These are phyloP conservation scores for Nanger granti DNA, from an alignment of 2,113 vertebrate genomes.

Conservation along the genomic window DNA sequence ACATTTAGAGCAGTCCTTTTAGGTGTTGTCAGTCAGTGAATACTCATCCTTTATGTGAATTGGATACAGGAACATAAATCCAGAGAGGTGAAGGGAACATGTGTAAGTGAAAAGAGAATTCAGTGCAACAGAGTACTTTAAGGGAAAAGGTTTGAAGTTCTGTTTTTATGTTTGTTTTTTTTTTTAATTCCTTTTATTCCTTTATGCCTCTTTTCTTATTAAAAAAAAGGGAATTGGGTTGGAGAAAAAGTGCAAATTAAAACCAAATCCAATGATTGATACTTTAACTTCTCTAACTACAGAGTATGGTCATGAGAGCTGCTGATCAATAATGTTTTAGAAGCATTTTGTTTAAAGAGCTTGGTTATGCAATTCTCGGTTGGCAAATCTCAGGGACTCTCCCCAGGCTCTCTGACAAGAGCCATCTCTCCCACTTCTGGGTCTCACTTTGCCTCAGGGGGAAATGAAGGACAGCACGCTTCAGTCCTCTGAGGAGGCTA, in stretches of 20 bases:
- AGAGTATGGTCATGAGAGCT: not conserved
- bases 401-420: not conserved
- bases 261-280: not conserved
- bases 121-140: not conserved
- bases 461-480: not conserved
- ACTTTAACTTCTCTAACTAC: not conserved
- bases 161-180: not conserved
- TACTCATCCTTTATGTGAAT: not conserved
- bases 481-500: constrained; percentile 13
- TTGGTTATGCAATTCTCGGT: not conserved
- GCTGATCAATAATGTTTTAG: not conserved
- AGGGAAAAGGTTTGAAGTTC: not conserved
- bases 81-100: not conserved
- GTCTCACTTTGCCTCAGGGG: not conserved
- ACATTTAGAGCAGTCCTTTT: not conserved
- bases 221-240: not conserved
- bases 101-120: not conserved
- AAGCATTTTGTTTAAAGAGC: not conserved
- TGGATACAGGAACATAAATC: not conserved
- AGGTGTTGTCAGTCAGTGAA: not conserved
- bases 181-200: not conserved
- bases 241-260: not conserved
- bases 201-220: not conserved
- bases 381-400: not conserved
- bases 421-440: not conserved